Base-by-base conservation (phyloP, 2,888 invertebrate genomes). In the Dorcus hopei region DNA sequence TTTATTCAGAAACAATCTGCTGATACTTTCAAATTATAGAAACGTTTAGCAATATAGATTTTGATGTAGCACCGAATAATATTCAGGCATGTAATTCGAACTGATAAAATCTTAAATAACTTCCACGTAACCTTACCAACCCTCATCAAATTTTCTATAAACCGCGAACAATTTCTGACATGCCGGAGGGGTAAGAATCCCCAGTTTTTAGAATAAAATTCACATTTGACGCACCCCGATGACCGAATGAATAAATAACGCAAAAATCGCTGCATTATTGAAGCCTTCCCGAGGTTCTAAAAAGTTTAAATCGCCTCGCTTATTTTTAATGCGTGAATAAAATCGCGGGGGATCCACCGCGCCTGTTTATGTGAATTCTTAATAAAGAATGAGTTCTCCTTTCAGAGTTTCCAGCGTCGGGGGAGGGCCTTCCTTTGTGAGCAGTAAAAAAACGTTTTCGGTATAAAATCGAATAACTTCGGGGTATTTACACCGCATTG, bases 151-250 rank as follows among this genome's bases (percentile, higher is more conserved):
- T 73, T 71, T 69, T 68, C 71, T 70, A 74, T 75, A 77, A 77
- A 76, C 77, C 75, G 77, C 76, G 75, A 74, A 77, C 74, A 72
- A 75, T 76, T 76, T 76, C 72, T 76, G 77, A 77, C 77, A 69
- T 74, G 72, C 67, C 65, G 60, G 64, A 68, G 71, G 26, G 74
- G 73, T 70, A 67, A 70, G 2, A 72, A 72, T 72, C 55, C 59
- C 59, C 56, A 23, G 55, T 49, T 61, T 65, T 64, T 61, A 58
- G 61, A 64, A 62, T 66, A 72, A 73, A 73, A 74, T 74, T 73
- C 73, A 72, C 72, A 74, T 73, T 72, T 71, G 70, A 70, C 70
- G 70, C 69, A 64, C 66, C 66, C 62, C 62, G 59, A 59, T 58
- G 60, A 59, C 56, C 59, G 66, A 52, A 56, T 60, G 54, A 59